A percentile compares a stretch with the other conserved stretches of the same genome.
Evolutionary conservation across 2,888 invertebrate species (phyloP).

Genomic region (Volucella bombylans): DNA sequence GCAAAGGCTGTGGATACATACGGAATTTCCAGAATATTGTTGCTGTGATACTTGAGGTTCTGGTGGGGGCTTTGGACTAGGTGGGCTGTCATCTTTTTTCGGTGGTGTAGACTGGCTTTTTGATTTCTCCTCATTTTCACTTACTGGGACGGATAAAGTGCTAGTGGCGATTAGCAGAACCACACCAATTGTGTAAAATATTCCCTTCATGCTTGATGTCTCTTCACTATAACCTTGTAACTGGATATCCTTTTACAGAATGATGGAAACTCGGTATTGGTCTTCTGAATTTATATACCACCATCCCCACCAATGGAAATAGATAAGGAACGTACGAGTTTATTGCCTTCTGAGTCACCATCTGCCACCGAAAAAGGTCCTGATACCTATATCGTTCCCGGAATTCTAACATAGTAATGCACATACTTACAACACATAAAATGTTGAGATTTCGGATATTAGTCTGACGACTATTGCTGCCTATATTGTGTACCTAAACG

Average conservation of each 20-base stretch:
- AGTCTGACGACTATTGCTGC: background rate
- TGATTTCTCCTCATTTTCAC: conserved; percentile 58
- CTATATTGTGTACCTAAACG: too few relatives aligned
- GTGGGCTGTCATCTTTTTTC: conserved; percentile 45
- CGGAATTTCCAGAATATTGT: conserved; percentile 44
- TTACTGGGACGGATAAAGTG: conserved; percentile 32
- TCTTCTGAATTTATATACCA: conserved; percentile 57
- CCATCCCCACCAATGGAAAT: conserved; percentile 39
- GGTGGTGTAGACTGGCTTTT: conserved; percentile 26
- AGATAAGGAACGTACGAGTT: conserved; percentile 13
- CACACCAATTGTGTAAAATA: conserved; percentile 29
- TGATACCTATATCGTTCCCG: conserved; percentile 34
- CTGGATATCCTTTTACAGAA: conserved; percentile 50
- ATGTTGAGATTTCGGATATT: conserved; percentile 4
- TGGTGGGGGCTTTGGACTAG: conserved; percentile 57
- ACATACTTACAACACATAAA: background rate
- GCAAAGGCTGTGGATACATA: conserved; percentile 25
- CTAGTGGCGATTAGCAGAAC: conserved; percentile 22
- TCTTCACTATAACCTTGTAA: conserved; percentile 25
- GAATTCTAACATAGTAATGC: conserved; percentile 18
- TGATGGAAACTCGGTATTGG: conserved; percentile 8
- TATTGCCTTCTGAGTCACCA: conserved; percentile 38
- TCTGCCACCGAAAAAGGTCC: conserved; percentile 47
- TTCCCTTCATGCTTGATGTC: conserved; percentile 34
- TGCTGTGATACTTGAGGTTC: conserved; percentile 20